A percentile compares a stretch with the other conserved stretches of the same genome.
Evolutionary conservation across 2,113 vertebrate genomes (phyloP).

Genomic region (Eretmochelys imbricata): DNA sequence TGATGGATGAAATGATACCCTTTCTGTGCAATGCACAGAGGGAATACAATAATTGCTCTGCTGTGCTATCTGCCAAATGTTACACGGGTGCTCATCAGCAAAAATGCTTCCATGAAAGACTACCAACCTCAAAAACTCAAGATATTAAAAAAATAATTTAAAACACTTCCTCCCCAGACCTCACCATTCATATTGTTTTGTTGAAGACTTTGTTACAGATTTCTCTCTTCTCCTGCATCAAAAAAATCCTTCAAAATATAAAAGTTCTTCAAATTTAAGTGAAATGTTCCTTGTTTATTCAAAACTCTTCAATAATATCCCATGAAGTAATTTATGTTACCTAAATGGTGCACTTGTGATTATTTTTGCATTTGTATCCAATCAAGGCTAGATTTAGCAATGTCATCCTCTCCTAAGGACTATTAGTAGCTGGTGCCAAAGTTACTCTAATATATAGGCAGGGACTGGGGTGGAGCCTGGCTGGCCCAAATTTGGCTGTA

Average conservation of each 20-base stretch:
- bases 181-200: neutral
- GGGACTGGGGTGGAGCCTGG: neutral
- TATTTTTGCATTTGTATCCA: neutral
- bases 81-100: neutral
- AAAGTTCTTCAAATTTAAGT: neutral
- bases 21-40: constrained; percentile 20
- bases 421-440: neutral
- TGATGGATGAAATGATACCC: constrained; percentile 61
- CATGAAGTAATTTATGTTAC: neutral
- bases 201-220: accelerated
- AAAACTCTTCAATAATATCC: neutral
- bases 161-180: neutral
- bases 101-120: neutral
- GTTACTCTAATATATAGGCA: neutral
- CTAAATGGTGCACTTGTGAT: neutral
- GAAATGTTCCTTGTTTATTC: neutral
- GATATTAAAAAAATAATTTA: neutral
- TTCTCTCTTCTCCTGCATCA: neutral
- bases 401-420: neutral
- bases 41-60: constrained; percentile 59
- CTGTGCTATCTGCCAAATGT: constrained; percentile 17
- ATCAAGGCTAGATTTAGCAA: neutral
- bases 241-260: neutral
- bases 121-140: neutral
- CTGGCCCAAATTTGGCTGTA: neutral